Base-by-base conservation (phyloP, 2,888 invertebrate genomes). In the Nomada hirtipes region DNA sequence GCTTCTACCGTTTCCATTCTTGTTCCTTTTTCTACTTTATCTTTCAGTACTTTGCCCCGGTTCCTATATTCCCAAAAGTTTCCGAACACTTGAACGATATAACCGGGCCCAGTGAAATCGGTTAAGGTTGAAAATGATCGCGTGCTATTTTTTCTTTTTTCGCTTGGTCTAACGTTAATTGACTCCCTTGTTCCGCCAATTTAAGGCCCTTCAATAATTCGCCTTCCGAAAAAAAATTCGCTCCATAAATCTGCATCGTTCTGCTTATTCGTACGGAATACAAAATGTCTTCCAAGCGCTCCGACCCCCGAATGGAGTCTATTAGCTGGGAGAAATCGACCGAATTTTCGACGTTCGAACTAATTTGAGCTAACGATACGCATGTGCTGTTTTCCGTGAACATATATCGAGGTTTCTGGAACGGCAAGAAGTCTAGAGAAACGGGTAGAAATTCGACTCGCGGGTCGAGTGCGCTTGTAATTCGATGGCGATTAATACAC, bases 401-500 rank as follows among this genome's bases (percentile, higher is more conserved):
- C 4, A 44, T n/a, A 50, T 47, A 3, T 47, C 15, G 57, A 23
- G 20, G 18, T 47, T 59, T 47, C 47, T 65, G 4, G 29, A 50
- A n/a, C 61, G 23, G 15, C 2, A 47, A 13, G 15, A 55, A 63
- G 61, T 67, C 50, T 4, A 10, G 11, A 23, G 47, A 44, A 29
- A 55, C 26, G 36, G 7, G 64, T n/a, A 1, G 29, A 79, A 81
- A 65, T 82, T 74, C 52, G 57, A 67, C 44, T 53, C 29, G 23
- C 20, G 50, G 15, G 76, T 18, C 26, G n/a, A 26, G 50, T n/a
- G 50, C 44, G 61, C 53, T 29, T 15, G 59, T 20, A 55, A 68
- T 70, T 52, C 68, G 69, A 60, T 50, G 36, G 68, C 52, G 60
- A 73, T 80, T 79, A 70, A 59, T 36, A 36, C 36, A 36, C 36